phyloP scores from a whole-genome alignment of 2,888 invertebrate species.

The Heliconius aoede region DNA sequence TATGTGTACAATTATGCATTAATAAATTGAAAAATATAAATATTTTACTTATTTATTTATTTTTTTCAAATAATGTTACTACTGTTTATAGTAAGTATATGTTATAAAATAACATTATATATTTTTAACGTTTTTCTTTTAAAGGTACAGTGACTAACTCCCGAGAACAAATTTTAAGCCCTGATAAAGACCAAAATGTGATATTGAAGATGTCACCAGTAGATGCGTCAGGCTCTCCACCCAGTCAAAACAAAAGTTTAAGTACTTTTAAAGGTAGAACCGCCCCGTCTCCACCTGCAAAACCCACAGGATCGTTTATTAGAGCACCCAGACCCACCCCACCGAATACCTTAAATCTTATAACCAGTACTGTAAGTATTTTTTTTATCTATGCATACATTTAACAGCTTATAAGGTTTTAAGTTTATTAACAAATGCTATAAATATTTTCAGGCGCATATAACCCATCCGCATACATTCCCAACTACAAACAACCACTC shows the following conservation, averaged over 20 bases:
- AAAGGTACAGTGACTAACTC: conserved; percentile 73
- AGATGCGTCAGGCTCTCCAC: conserved; percentile 78
- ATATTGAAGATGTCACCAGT: conserved; percentile 91
- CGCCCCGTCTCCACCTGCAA: conserved; percentile 81
- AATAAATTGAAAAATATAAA: too few relatives aligned
- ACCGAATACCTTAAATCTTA: conserved; percentile 91
- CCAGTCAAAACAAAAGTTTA: conserved; percentile 79
- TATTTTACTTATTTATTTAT: too few relatives aligned
- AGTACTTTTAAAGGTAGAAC: conserved; percentile 88
- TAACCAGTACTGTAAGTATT: conserved; percentile 82
- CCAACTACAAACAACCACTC: conserved; percentile 73
- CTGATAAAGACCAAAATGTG: conserved; percentile 85
- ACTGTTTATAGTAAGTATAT: not conserved
- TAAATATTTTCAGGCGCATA: conserved; percentile 82
- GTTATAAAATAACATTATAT: not conserved
- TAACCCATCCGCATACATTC: conserved; percentile 82
- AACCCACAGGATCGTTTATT: conserved; percentile 78
- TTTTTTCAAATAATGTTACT: not conserved
- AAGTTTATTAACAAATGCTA: conserved; percentile 50
- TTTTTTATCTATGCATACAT: conserved; percentile 13
- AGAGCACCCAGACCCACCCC: conserved; percentile 90
- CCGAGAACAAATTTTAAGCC: conserved; percentile 69
- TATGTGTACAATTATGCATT: too few relatives aligned
- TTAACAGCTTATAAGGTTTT: conserved; percentile 35
- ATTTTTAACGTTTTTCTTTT: not conserved